A percentile compares a stretch with the other conserved stretches of the same genome.
Evolutionary conservation across 1,140 invertebrate species (phyloP).

Genomic region (Yoshiicerus persimilis): DNA sequence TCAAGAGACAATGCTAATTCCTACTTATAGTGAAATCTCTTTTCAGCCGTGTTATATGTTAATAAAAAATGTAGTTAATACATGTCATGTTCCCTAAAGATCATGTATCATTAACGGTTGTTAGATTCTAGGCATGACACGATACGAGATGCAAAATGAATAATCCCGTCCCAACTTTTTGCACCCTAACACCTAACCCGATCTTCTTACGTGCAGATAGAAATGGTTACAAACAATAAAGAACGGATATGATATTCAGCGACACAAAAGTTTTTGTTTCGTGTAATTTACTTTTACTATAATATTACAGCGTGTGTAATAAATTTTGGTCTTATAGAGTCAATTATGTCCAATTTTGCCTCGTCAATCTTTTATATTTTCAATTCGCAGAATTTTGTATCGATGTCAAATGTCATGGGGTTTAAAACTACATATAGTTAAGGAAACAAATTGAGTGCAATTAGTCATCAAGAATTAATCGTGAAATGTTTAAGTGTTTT

Average conservation of each 20-base stretch:
- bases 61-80: not conserved
- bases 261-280: not conserved
- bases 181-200: too few relatives aligned
- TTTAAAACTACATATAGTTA: too few relatives aligned
- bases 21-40: not conserved
- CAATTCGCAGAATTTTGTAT: too few relatives aligned
- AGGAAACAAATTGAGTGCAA: not conserved
- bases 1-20: not conserved
- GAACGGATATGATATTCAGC: too few relatives aligned
- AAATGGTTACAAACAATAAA: too few relatives aligned
- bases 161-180: not conserved
- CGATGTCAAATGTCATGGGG: too few relatives aligned
- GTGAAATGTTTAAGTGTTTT: not conserved
- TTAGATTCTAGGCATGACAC: constrained; percentile 40
- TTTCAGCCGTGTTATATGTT: not conserved
- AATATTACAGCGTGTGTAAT: not conserved
- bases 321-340: not conserved
- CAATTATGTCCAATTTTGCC: not conserved
- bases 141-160: constrained; percentile 22
- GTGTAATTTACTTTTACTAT: not conserved
- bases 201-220: too few relatives aligned
- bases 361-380: not conserved
- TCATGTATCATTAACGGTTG: constrained; percentile 46
- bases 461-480: not conserved
- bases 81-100: constrained; percentile 27